Evolutionary conservation across 1,140 invertebrate genomes (phyloP).

Genomic region (Listronotus oregonensis): DNA sequence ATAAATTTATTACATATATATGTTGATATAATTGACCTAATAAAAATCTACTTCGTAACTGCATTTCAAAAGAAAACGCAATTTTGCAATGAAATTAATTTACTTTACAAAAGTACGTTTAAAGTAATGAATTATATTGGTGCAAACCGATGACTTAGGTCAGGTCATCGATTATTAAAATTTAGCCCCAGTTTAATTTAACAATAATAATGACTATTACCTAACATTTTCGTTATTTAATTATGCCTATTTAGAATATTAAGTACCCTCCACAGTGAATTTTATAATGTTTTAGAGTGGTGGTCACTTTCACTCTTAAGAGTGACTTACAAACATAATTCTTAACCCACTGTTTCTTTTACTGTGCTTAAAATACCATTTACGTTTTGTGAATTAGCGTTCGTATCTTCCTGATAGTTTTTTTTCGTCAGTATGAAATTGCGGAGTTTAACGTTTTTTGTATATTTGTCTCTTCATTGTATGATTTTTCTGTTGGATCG

Average conservation of each 20-base stretch:
- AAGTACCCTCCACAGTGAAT: slow-evolving; percentile 26
- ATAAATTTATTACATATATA: no score
- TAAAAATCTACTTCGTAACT: no score
- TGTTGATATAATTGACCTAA: no score
- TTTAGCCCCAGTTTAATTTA: background rate
- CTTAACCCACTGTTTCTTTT: slow-evolving; percentile 30
- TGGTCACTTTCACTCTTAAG: slow-evolving; percentile 49
- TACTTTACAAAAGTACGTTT: no score
- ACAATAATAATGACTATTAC: slow-evolving; percentile 1
- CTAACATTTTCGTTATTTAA: slow-evolving; percentile 30
- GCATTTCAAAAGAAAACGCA: no score
- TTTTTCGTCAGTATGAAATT: slow-evolving; percentile 17
- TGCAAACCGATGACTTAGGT: background rate
- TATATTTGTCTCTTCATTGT: slow-evolving; percentile 16
- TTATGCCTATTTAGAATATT: slow-evolving; percentile 33
- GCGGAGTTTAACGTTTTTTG: slow-evolving; percentile 13
- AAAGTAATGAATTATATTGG: background rate
- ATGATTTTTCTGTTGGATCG: slow-evolving; percentile 29
- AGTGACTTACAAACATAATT: slow-evolving; percentile 27
- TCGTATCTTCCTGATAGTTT: background rate
- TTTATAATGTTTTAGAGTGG: slow-evolving; percentile 38
- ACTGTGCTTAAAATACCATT: slow-evolving; percentile 26
- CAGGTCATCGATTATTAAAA: background rate
- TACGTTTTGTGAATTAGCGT: background rate
- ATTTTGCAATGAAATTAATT: no score